Conservation (phyloP, 2,888 invertebrate genomes). For the Drosophila gaucha region DNA sequence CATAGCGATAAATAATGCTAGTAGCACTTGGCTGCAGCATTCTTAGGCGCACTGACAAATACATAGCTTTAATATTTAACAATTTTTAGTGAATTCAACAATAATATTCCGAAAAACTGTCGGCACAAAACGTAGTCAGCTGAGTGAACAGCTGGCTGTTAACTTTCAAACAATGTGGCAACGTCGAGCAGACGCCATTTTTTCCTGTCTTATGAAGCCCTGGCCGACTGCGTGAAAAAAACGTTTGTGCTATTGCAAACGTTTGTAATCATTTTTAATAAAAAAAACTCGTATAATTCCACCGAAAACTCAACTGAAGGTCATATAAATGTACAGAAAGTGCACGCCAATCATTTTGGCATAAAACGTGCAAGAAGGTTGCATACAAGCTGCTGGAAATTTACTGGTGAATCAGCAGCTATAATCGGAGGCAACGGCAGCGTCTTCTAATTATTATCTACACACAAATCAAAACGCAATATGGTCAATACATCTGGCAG, state of each 20-base stretch:
- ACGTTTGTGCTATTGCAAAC: conserved; percentile 68
- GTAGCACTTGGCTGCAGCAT: conserved; percentile 11
- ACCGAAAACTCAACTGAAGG: conserved; percentile 55
- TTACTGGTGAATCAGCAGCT: conserved; percentile 49
- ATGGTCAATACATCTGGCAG: conserved; percentile 85
- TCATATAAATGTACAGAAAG: conserved; percentile 50
- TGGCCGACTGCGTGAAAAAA: conserved; percentile 54
- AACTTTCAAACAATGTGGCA: conserved; percentile 43
- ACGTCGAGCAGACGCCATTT: conserved; percentile 63
- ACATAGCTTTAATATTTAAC: conserved; percentile 18
- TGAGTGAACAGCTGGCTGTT: conserved; percentile 54
- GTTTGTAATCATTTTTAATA: conserved; percentile 55
- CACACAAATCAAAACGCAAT: conserved; percentile 25
- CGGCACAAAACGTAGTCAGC: conserved; percentile 42
- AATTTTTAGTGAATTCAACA: conserved; percentile 1
- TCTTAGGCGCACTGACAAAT: conserved; percentile 16
- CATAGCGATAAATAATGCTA: conserved; percentile 7
- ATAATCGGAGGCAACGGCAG: conserved; percentile 17
- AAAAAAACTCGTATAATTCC: conserved; percentile 46
- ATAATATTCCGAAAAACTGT: background rate
- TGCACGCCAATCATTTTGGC: conserved; percentile 32
- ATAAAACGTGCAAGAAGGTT: conserved; percentile 26
- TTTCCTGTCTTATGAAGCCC: conserved; percentile 51
- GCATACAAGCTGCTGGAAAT: conserved; percentile 24
- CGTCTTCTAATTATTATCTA: conserved; percentile 27